Base-by-base conservation (phyloP, 2,113 vertebrate species). In the Anhinga rufa region DNA sequence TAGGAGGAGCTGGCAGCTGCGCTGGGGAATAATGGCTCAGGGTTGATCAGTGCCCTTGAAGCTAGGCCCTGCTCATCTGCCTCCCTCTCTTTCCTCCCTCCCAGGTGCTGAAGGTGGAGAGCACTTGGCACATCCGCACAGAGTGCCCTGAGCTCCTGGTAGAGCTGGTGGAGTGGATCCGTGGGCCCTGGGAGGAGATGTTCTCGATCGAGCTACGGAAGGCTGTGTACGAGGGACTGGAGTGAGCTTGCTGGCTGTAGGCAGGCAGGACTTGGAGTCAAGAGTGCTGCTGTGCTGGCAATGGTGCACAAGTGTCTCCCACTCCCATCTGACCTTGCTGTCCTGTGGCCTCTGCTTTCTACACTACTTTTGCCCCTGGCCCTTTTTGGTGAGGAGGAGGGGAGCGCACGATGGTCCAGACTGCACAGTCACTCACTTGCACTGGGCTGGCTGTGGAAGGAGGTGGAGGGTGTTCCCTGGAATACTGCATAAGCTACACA, bases 141-240 rank as follows among this genome's bases (percentile, higher is more conserved):
- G 93, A 94, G 82, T 90, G 96, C 75, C 95, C 96, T 20, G 75
- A 96, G 90, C 96, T 97, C 36, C 82, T 97, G 87, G 28, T 4
- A 21, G 75, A 95, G 84, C 75, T 97, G 87, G 96, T 97, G 92
- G 96, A 97, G 79, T 97, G 96, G 96, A 97, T 97, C 82, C 96
- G 96, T 0, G 1, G 32, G 64, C 96, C 96, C 9, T 97, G 96
- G 96, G 96, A 97, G 71, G 95, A 97, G 87, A 96, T 97, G 96
- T 97, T 96, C 90, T 97, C 94, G 0, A 97, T 97, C 0, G 58
- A 96, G 66, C 95, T 97, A 3, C 94, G 4, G 19, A 93, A 32
- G 58, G 66, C 84, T 54, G 62, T 96, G 54, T 29, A 77, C 0
- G 96, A 97, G 54, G 92, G 87, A 58, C 90, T 96, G 82, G 93